A percentile compares a stretch with the other conserved stretches of the same genome.
Evolutionary conservation across 2,888 invertebrate genomes (phyloP).

Genomic region (Pseudococcus longispinus): DNA sequence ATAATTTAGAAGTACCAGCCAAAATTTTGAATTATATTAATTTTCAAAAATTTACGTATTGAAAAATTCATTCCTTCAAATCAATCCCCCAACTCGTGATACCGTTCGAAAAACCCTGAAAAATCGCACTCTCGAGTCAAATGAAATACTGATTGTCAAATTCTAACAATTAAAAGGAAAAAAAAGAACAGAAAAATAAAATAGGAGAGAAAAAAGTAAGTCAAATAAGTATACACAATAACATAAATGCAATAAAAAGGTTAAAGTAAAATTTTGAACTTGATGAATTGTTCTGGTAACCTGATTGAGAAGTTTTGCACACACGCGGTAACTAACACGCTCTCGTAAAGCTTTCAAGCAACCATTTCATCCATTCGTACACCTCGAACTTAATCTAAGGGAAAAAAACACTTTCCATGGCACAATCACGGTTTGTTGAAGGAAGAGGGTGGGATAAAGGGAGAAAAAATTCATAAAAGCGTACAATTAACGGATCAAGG

Average conservation of each 20-base stretch:
- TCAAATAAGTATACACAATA: neutral
- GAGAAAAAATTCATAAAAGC: neutral
- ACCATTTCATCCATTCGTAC: neutral
- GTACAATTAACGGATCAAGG: neutral
- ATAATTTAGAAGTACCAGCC: too few relatives aligned
- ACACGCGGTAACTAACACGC: constrained; percentile 32
- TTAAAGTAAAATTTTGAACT: constrained; percentile 29
- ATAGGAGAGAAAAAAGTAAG: neutral
- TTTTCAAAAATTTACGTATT: neutral
- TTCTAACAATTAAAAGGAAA: constrained; percentile 1
- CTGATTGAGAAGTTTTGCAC: constrained; percentile 36
- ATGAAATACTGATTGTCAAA: constrained; percentile 37
- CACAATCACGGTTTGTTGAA: neutral
- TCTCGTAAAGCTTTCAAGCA: constrained; percentile 1
- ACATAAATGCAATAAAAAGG: constrained; percentile 29
- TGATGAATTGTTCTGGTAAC: constrained; percentile 40
- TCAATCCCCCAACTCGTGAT: neutral
- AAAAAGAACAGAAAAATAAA: neutral
- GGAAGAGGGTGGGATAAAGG: neutral
- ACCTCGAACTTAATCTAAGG: neutral
- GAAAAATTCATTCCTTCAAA: neutral
- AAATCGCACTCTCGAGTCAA: neutral
- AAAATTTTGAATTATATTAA: too few relatives aligned
- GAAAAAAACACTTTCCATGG: neutral
- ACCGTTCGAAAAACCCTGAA: neutral